Conservation (phyloP, 2,888 invertebrate species). For the Melinopterus prodromus region DNA sequence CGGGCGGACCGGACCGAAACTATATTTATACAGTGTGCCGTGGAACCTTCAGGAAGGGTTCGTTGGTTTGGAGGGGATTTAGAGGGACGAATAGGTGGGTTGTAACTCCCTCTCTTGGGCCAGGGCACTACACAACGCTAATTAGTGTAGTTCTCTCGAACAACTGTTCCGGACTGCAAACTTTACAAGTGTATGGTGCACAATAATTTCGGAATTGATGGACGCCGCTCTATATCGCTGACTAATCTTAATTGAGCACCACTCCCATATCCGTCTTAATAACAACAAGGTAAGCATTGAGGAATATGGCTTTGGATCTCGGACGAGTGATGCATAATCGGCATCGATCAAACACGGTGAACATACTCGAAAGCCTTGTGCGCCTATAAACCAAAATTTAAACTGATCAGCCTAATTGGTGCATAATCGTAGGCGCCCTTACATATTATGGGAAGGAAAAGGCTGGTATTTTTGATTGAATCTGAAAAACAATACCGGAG, state of each 20-base stretch:
- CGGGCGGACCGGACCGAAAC: constrained; percentile 24
- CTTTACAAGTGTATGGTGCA: constrained; percentile 25
- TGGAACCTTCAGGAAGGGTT: constrained; percentile 9
- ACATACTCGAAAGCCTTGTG: background rate
- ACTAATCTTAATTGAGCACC: constrained; percentile 24
- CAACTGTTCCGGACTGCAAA: constrained; percentile 25
- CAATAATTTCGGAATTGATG: constrained; percentile 24
- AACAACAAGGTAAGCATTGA: constrained; percentile 25
- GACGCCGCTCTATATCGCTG: constrained; percentile 16
- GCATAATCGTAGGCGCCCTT: no score
- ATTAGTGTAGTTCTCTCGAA: constrained; percentile 25
- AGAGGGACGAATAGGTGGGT: background rate
- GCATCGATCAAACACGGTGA: background rate
- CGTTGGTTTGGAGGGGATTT: background rate
- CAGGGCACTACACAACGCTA: constrained; percentile 14
- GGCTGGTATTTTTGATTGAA: no score
- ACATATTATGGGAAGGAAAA: no score
- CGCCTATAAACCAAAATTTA: no score
- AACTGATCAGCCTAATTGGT: no score
- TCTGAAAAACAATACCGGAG: no score
- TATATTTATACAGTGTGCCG: constrained; percentile 18
- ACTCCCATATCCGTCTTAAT: constrained; percentile 5
- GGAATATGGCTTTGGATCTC: background rate
- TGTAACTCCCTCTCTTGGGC: constrained; percentile 11
- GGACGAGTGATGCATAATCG: background rate